A percentile compares a stretch with the other conserved stretches of the same genome.
phyloP scores from a whole-genome alignment of 2,113 vertebrate species.

The Rhadina sibilatrix region DNA sequence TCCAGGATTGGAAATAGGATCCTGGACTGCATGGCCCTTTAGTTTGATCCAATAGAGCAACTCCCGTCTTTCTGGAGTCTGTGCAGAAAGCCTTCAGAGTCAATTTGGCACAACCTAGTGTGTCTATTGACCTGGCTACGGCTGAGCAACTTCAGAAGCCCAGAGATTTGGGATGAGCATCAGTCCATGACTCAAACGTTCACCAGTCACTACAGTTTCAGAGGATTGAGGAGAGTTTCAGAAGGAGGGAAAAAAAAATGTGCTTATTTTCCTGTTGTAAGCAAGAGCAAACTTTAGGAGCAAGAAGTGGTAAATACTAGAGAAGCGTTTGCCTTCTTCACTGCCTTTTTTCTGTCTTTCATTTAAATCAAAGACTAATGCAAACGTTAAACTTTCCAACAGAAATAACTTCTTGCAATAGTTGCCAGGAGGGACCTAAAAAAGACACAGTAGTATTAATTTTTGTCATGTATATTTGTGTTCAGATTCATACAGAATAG shows the following conservation, averaged over 20 bases:
- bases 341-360: not conserved
- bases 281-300: not conserved
- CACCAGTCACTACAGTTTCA: not conserved
- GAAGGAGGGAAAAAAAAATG: not conserved
- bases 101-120: not conserved
- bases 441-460: not conserved
- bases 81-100: constrained; percentile 15
- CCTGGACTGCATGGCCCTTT: not conserved
- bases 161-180: not conserved
- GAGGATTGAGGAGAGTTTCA: not conserved
- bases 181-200: not conserved
- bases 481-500: not conserved
- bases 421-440: not conserved
- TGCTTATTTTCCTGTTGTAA: not conserved
- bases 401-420: not conserved
- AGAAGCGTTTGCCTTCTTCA: not conserved
- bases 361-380: not conserved
- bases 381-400: not conserved
- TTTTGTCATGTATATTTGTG: not conserved
- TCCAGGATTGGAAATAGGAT: not conserved
- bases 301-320: not conserved
- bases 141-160: constrained; percentile 7
- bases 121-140: not conserved
- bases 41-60: not conserved
- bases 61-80: not conserved